phyloP scores from a whole-genome alignment of 2,888 invertebrate species.

The Synergus umbraculus region DNA sequence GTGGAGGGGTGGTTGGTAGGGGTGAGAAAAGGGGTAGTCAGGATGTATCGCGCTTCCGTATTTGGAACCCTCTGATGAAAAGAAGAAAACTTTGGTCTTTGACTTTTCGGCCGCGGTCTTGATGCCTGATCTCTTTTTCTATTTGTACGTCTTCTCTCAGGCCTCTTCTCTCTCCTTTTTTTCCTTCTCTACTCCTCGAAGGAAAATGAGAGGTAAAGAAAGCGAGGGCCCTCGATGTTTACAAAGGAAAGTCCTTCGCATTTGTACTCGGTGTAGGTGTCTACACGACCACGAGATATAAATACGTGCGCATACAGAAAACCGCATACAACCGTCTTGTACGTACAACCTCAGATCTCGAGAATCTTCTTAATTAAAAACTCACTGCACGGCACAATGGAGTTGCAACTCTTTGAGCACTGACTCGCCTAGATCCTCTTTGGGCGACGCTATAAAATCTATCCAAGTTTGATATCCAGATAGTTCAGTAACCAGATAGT shows the following conservation, averaged over 20 bases:
- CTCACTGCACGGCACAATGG: conserved; percentile 73
- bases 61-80: conserved; percentile 44
- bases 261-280: conserved; percentile 50
- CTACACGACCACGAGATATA: conserved; percentile 32
- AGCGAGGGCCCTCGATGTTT: conserved; percentile 61
- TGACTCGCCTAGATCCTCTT: conserved; percentile 38
- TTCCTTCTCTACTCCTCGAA: conserved; percentile 54
- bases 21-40: conserved; percentile 43
- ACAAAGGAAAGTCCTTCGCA: conserved; percentile 56
- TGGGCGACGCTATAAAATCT: conserved; percentile 14
- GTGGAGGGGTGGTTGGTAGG: conserved; percentile 37
- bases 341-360: conserved; percentile 60
- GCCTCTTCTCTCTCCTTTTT: conserved; percentile 41
- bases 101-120: conserved; percentile 60
- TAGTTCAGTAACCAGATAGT: too few relatives aligned
- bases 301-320: conserved; percentile 22
- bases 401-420: conserved; percentile 72
- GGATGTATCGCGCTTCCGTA: conserved; percentile 63
- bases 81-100: conserved; percentile 63
- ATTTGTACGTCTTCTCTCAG: conserved; percentile 37
- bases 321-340: conserved; percentile 28
- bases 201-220: conserved; percentile 50
- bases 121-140: conserved; percentile 44
- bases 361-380: conserved; percentile 74
- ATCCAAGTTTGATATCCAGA: not conserved